Evolutionary conservation across 1,140 invertebrate genomes (phyloP).

Genomic region (Neodiprion pinetum): DNA sequence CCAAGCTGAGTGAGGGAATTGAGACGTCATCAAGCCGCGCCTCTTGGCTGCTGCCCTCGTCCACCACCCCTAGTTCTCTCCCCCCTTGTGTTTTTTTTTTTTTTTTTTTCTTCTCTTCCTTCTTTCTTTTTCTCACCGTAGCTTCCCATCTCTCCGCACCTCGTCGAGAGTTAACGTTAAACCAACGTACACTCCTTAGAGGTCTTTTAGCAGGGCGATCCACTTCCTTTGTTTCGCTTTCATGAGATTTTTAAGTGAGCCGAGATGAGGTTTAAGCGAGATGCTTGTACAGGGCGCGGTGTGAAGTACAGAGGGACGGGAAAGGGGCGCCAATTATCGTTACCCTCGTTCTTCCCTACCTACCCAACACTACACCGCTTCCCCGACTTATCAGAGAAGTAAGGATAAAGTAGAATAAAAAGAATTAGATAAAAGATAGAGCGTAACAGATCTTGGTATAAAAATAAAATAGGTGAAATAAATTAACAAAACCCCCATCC

Average conservation of each 20-base stretch:
- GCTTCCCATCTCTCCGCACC: conserved; percentile 21
- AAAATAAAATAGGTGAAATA: too few relatives aligned
- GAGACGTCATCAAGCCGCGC: conserved; percentile 51
- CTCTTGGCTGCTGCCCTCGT: conserved; percentile 26
- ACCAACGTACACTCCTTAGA: conserved; percentile 35
- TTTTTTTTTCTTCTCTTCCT: conserved; percentile 20
- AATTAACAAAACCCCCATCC: too few relatives aligned
- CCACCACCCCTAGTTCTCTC: conserved; percentile 20
- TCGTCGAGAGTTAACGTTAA: conserved; percentile 46
- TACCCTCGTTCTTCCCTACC: background rate
- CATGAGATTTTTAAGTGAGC: conserved; percentile 58
- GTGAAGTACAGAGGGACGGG: background rate
- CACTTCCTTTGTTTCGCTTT: conserved; percentile 54
- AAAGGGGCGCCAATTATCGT: background rate
- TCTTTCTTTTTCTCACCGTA: conserved; percentile 18
- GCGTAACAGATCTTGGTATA: too few relatives aligned
- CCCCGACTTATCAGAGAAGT: too few relatives aligned
- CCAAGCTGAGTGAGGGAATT: conserved; percentile 43
- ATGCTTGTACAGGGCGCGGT: background rate
- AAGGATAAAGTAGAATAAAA: too few relatives aligned
- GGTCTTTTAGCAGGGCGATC: conserved; percentile 28
- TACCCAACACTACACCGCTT: background rate
- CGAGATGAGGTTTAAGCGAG: conserved; percentile 48
- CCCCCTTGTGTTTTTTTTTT: conserved; percentile 1
- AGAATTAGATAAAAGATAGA: too few relatives aligned